Conservation (phyloP, 1,140 invertebrate species). For the Drosophila quadrilineata region DNA sequence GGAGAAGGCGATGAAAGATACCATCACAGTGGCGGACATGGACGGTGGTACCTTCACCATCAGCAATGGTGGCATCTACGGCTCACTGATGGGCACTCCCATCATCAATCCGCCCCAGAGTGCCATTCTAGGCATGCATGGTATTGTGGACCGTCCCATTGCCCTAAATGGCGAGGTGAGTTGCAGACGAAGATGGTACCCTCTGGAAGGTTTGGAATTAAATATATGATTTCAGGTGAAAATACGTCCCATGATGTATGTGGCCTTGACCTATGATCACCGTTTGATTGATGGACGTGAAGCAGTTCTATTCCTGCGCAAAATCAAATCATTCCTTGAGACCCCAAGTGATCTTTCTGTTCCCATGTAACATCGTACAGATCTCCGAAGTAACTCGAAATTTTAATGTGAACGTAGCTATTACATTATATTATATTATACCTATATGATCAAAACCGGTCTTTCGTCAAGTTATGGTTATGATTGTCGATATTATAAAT, state of each 20-base stretch:
- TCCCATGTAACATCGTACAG: background rate
- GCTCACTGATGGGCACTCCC: slow-evolving; percentile 98
- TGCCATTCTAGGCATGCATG: slow-evolving; percentile 99
- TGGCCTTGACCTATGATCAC: slow-evolving; percentile 99
- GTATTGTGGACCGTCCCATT: slow-evolving; percentile 96
- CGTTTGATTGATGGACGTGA: slow-evolving; percentile 99
- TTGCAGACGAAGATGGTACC: no score
- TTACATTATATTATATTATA: no score
- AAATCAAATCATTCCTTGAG: slow-evolving; percentile 98
- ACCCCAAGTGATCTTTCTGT: slow-evolving; percentile 85
- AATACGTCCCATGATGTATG: slow-evolving; percentile 99
- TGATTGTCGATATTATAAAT: no score
- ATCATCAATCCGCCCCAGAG: slow-evolving; percentile 99
- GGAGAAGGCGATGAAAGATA: slow-evolving; percentile 93
- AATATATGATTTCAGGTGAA: slow-evolving; percentile 87
- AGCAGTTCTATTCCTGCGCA: slow-evolving; percentile 97
- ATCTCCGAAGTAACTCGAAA: no score
- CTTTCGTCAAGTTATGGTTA: no score
- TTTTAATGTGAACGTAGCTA: no score
- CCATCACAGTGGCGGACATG: slow-evolving; percentile 98
- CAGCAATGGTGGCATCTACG: slow-evolving; percentile 99
- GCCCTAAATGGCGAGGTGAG: slow-evolving; percentile 96
- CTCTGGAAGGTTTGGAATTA: no score
- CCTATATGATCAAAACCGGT: no score
- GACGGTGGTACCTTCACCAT: slow-evolving; percentile 99